Evolutionary conservation across 2,888 invertebrate species (phyloP), one percentile per base, ranked within the genome.

Genomic region (Bembecia ichneumoniformis): DNA sequence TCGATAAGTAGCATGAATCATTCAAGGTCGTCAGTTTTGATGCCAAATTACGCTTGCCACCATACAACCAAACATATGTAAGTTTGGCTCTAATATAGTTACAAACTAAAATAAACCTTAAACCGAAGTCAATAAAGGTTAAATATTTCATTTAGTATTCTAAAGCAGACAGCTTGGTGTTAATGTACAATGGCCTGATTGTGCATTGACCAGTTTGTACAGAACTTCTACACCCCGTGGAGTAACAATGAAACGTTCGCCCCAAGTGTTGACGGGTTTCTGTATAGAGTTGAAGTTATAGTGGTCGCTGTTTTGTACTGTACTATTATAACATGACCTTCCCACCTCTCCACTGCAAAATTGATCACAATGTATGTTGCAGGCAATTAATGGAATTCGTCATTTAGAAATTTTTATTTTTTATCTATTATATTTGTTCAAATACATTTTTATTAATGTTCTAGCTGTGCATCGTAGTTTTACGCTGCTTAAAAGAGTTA

Each of bases 1-100:
- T 49, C 47, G 54, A 60, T 58, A 64, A 64, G 61, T 61, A 51
- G 59, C 60, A 59, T 59, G 57, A 58, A 62, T 58, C 64, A 66
- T 64, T 61, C 63, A 64, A 54, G 53, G 55, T 40, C 40, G 14
- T 46, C 57, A 50, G 53, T 57, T 59, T 57, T 56, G 57, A 59
- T 57, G 56, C 51, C 54, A 48, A 45, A 43, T 17, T 48, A 40
- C 40, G 40, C 40, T 40, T 40, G 5, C 28, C 28, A 9, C 40
- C 20, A 48, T 35, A 43, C 51, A 43, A 35, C 55, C 54, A 35
- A 56, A 52, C 48, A 43, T 52, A 40, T 40, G 7, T 40, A 9
- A 40, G n/a, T 13, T 11, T 10, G 35, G n/a, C 11, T 13, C 13
- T 13, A 40, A 40, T 40, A n/a, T 13, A 10, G n/a, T 13, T 13